phyloP scores from a whole-genome alignment of 2,113 vertebrate species.

The Spea bombifrons region DNA sequence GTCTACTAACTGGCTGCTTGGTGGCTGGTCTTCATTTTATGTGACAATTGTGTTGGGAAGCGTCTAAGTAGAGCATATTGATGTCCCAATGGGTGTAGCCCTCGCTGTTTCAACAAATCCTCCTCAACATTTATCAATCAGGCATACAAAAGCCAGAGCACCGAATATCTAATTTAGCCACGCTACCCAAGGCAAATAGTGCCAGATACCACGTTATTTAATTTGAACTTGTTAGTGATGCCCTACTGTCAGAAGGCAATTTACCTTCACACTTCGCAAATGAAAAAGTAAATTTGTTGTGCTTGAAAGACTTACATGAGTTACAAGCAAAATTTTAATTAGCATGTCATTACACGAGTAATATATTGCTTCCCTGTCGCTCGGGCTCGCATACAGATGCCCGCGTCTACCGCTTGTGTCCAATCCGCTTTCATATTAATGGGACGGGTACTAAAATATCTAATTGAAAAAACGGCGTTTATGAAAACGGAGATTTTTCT shows the following conservation, averaged over 20 bases:
- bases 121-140: constrained; percentile 94
- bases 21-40: constrained; percentile 78
- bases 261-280: constrained; percentile 88
- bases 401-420: constrained; percentile 57
- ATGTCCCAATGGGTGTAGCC: constrained; percentile 85
- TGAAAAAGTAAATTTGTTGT: constrained; percentile 90
- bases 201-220: constrained; percentile 80
- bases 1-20: constrained; percentile 76
- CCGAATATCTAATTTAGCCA: constrained; percentile 77
- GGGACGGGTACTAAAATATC: constrained; percentile 50
- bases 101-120: constrained; percentile 92
- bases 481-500: constrained; percentile 33
- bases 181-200: constrained; percentile 72
- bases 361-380: constrained; percentile 85
- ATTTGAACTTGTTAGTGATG: constrained; percentile 83
- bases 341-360: constrained; percentile 87
- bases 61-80: constrained; percentile 91
- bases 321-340: constrained; percentile 99
- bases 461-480: constrained; percentile 27
- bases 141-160: constrained; percentile 71
- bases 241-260: constrained; percentile 82
- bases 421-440: constrained; percentile 56
- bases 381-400: constrained; percentile 71
- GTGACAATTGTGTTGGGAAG: constrained; percentile 74
- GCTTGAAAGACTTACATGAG: constrained; percentile 91